Evolutionary conservation across 2,888 invertebrate genomes (phyloP), one percentile per base, ranked within the genome.

Genomic region (Apodemia duryi): DNA sequence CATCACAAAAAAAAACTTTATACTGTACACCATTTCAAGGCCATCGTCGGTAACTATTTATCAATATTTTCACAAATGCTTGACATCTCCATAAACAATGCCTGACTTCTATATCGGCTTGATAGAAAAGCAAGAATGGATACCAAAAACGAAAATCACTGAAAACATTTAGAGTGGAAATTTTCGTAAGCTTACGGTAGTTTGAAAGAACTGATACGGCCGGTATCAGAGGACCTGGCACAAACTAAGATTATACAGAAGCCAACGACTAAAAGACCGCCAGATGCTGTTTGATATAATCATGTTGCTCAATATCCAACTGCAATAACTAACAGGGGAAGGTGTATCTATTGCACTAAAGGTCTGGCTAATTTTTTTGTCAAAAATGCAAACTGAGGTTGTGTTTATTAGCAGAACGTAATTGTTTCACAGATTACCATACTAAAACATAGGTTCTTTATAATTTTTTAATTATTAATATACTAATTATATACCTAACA

Each of bases 31-130:
- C 63, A 11, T 49, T 63, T 51, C 49, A 51, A n/a, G 63, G 63
- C 11, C 51, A 63, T n/a, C n/a, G n/a, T n/a, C n/a, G n/a, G n/a
- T n/a, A n/a, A n/a, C n/a, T n/a, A 63, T 49, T 63, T 63, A 51
- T 51, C 63, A 63, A 63, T 63, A 6, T 63, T 49, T n/a, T 63
- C 63, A 2, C 63, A 63, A 63, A 63, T 70, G 21, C 63, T 70
- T 2, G 52, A 69, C 10, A 54, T 13, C n/a, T 67, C 29, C 64
- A 61, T 13, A 63, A 66, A n/a, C 49, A 66, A 52, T 66, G 67
- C 29, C 10, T 64, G 21, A 29, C 38, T 71, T 3, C 32, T 71
- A 67, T 60, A 46, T 62, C 28, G 70, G 69, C n/a, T 69, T 70
- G 38, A 62, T 65, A 62, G 32, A 32, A 21, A 28, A 66, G 62